Conservation (phyloP, 2,797 vertebrate genomes). For the Thripadectes ignobilis region DNA sequence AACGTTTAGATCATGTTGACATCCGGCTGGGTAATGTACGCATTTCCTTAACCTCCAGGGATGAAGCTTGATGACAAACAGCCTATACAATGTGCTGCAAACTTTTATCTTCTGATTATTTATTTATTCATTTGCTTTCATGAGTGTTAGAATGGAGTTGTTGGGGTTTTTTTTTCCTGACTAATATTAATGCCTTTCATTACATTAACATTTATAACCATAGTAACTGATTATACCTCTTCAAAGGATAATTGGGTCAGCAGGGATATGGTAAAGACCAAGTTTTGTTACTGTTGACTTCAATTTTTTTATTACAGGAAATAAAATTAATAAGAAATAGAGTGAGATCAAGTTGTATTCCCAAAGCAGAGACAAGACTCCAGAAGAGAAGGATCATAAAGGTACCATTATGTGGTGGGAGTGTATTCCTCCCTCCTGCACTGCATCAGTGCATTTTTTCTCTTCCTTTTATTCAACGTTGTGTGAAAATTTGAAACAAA, state of each 20-base stretch:
- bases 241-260: conserved; percentile 1
- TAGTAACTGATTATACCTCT: not conserved
- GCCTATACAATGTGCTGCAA: not conserved
- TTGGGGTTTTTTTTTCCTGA: not conserved
- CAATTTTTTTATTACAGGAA: not conserved
- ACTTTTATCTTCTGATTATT: not conserved
- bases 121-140: not conserved
- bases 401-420: not conserved
- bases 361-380: not conserved
- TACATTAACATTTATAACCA: not conserved
- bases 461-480: not conserved
- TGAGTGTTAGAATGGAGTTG: not conserved
- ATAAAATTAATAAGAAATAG: conserved; percentile 4
- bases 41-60: not conserved
- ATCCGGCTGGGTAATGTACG: rapidly evolving
- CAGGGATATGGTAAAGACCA: not conserved
- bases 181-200: not conserved
- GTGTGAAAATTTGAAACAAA: not conserved
- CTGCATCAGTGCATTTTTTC: not conserved
- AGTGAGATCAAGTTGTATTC: not conserved
- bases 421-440: not conserved
- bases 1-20: not conserved
- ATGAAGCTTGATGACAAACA: not conserved
- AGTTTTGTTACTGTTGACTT: not conserved
- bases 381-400: not conserved